phyloP scores from a whole-genome alignment of 1,140 invertebrate genomes.

The Dendrolimus kikuchii region DNA sequence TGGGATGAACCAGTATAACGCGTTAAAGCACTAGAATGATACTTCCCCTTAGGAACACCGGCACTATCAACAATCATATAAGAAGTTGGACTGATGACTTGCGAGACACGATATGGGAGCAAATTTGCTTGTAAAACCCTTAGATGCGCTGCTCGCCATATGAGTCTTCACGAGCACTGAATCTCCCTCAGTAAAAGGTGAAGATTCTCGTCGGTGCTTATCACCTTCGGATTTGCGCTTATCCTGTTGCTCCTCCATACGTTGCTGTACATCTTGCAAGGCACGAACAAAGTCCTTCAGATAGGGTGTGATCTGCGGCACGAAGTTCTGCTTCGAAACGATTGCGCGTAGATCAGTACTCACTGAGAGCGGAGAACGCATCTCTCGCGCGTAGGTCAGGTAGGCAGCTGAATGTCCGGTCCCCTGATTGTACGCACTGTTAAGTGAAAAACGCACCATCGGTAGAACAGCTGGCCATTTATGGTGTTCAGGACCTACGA shows the following conservation, averaged over 20 bases:
- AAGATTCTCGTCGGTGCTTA: slow-evolving; percentile 1
- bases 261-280: slow-evolving; percentile 6
- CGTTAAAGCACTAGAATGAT: slow-evolving; percentile 7
- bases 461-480: slow-evolving; percentile 15
- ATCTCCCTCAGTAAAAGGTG: slow-evolving; percentile 10
- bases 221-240: slow-evolving; percentile 7
- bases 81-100: slow-evolving; percentile 7
- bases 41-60: slow-evolving; percentile 7
- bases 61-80: slow-evolving; percentile 5
- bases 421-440: slow-evolving; percentile 5
- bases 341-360: slow-evolving; percentile 6
- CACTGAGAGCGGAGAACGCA: slow-evolving; percentile 9
- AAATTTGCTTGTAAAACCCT: slow-evolving; percentile 24
- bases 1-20: too few species aligned
- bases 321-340: slow-evolving; percentile 9
- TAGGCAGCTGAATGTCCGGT: slow-evolving; percentile 13
- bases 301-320: slow-evolving; percentile 15
- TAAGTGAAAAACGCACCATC: slow-evolving; percentile 21
- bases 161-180: slow-evolving; percentile 21
- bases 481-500: slow-evolving; percentile 17
- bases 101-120: slow-evolving; percentile 16
- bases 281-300: slow-evolving; percentile 4
- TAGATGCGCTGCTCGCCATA: slow-evolving; percentile 14
- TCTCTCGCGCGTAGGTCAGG: slow-evolving; percentile 15
- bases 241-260: slow-evolving; percentile 12